These are phyloP conservation scores for Caenorhabditis becei DNA, from an alignment of 2,888 invertebrate species.

Conservation along the genomic window DNA sequence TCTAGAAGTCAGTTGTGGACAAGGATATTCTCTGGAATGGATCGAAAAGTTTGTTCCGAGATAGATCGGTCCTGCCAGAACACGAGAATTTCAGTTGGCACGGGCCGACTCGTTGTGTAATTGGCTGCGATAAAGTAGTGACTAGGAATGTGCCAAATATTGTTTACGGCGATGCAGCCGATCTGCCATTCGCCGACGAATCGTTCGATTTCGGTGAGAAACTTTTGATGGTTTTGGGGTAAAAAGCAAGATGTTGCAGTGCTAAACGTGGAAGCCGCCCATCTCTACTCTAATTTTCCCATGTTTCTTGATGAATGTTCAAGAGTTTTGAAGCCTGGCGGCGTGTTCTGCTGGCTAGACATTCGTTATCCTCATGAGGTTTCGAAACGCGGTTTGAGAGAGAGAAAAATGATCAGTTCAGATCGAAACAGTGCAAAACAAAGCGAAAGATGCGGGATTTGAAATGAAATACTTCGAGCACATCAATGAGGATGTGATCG, in stretches of 20 bases:
- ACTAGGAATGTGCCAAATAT: conserved; percentile 27
- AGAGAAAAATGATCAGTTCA: too few species aligned
- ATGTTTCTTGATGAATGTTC: conserved; percentile 71
- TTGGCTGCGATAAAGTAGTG: conserved; percentile 68
- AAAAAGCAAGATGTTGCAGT: conserved; percentile 52
- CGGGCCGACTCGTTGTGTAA: conserved; percentile 56
- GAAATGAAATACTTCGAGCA: conserved; percentile 56
- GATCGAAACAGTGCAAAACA: conserved; percentile 31
- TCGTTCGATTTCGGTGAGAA: conserved; percentile 48
- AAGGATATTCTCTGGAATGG: conserved; percentile 74
- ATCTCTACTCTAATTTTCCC: conserved; percentile 68
- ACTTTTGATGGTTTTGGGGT: background rate
- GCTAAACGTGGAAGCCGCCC: conserved; percentile 75
- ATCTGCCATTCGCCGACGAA: conserved; percentile 62
- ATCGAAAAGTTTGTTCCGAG: conserved; percentile 63
- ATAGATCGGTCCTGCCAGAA: background rate
- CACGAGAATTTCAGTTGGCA: conserved; percentile 67
- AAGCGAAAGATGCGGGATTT: conserved; percentile 60
- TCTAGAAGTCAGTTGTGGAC: conserved; percentile 78
- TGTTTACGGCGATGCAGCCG: conserved; percentile 68
- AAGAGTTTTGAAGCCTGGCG: conserved; percentile 69
- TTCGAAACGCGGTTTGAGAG: too few species aligned
- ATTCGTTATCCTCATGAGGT: conserved; percentile 70
- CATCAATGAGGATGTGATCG: conserved; percentile 69
- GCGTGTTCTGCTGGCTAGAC: conserved; percentile 74